Base-by-base conservation (phyloP, 2,888 invertebrate species). In the Machimus rusticus region DNA sequence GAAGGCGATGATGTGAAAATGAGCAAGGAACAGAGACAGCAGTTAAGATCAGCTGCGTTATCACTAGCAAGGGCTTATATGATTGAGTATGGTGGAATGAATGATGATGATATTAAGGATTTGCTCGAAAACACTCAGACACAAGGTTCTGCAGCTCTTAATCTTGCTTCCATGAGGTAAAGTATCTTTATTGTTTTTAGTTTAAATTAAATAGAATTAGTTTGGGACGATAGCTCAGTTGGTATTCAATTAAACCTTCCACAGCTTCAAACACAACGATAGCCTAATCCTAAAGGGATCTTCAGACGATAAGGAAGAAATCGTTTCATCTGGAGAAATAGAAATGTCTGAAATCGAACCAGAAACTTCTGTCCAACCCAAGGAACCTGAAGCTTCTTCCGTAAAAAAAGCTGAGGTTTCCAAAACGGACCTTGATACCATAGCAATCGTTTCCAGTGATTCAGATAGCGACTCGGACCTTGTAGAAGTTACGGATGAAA, bases 21-120 rank as follows among this genome's bases (percentile, higher is more conserved):
- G 4, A 92, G 90, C 86, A 90, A 89, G 1, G 91, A 89, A 14
- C 93, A 90, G 88, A 91, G 89, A 89, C 92, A 91, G 89, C 91
- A 90, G 88, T 90, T 92, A 88, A 92, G 94, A 89, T 88, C 91
- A 88, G 89, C 91, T 8, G 92, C 92, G 37, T 92, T 92, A 87
- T 93, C 94, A n/a, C 94, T 95, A 57, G 96, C 96, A 2, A 94
- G 95, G 90, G 94, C 94, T 55, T 97, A 96, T 89, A 96, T 97
- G 94, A 93, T 95, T 91, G 96, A 97, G 92, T 95, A 96, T 90
- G 96, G 95, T 90, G 96, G 95, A 88, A 94, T 97, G 90, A 95
- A 96, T 79, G 94, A 95, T 89, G 94, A 94, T 89, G 95, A 96
- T 90, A 95, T 97, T 88, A 92, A 94, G 46, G 93, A 94, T 90